These are phyloP conservation scores for Cantharis nigra DNA, from an alignment of 2,888 invertebrate genomes.

Conservation along the genomic window DNA sequence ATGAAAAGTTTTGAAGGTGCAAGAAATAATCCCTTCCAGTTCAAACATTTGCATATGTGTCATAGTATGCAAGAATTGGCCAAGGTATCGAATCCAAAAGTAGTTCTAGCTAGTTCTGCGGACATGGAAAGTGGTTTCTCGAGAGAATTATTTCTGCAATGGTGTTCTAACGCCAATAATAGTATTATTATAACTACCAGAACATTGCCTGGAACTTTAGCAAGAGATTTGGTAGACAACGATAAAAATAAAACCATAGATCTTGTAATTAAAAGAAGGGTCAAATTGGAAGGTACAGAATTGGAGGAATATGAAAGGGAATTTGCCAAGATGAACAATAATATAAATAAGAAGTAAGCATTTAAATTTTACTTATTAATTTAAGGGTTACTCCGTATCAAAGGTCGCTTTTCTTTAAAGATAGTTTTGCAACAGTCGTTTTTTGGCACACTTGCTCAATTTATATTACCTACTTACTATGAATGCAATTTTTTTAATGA, in stretches of 20 bases:
- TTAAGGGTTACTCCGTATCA: too few species aligned
- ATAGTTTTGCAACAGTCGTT: too few species aligned
- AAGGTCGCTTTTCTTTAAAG: too few species aligned
- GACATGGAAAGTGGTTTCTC: constrained; percentile 96
- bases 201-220: constrained; percentile 80
- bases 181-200: constrained; percentile 92
- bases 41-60: constrained; percentile 91
- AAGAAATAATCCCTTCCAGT: constrained; percentile 93
- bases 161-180: constrained; percentile 91
- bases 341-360: constrained; percentile 46
- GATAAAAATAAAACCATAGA: constrained; percentile 75
- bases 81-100: constrained; percentile 88
- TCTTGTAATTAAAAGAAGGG: constrained; percentile 69
- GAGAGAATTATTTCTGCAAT: constrained; percentile 90
- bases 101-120: constrained; percentile 92
- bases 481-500: too few species aligned
- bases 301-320: constrained; percentile 76
- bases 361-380: too few species aligned
- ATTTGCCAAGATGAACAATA: constrained; percentile 56
- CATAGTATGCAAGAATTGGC: constrained; percentile 87
- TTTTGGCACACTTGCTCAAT: too few species aligned
- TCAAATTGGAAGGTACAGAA: constrained; percentile 77
- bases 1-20: constrained; percentile 91
- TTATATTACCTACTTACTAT: too few species aligned
- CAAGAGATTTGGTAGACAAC: constrained; percentile 77